These are phyloP conservation scores for Channa striata DNA, from an alignment of 2,797 vertebrate species.

Conservation along the genomic window DNA sequence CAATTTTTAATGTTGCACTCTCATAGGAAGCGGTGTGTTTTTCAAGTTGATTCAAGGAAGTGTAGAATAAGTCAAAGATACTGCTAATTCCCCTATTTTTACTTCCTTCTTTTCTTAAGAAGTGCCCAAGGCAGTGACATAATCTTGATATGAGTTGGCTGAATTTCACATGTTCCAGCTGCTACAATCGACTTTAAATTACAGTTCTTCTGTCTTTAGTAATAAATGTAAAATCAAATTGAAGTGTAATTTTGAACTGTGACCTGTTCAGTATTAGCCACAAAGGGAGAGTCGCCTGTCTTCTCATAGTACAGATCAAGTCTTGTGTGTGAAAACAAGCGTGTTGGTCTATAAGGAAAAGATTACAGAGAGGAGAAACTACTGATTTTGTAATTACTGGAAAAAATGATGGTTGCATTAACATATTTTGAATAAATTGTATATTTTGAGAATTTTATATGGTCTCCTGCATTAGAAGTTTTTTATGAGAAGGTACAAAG, in stretches of 20 bases:
- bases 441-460: constrained; percentile 84
- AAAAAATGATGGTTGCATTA: constrained; percentile 84
- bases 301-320: constrained; percentile 36
- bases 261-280: constrained; percentile 25
- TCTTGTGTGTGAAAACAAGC: constrained; percentile 57
- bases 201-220: constrained; percentile 9
- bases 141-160: constrained; percentile 20
- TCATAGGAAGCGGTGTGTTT: constrained; percentile 6
- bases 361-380: constrained; percentile 70
- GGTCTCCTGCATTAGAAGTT: constrained; percentile 36
- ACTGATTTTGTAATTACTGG: constrained; percentile 88
- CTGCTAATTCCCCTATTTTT: constrained; percentile 8
- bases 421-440: constrained; percentile 89
- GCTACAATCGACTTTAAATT: constrained; percentile 15
- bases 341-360: constrained; percentile 58
- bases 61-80: constrained; percentile 15
- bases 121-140: constrained; percentile 2
- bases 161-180: background rate
- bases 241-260: constrained; percentile 13
- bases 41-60: constrained; percentile 33
- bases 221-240: background rate
- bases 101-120: constrained; percentile 1
- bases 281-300: constrained; percentile 40
- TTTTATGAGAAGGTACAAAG: background rate
- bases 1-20: constrained; percentile 8